These are phyloP conservation scores for Drosophila neotestacea DNA, from an alignment of 2,888 invertebrate genomes.

Conservation along the genomic window DNA sequence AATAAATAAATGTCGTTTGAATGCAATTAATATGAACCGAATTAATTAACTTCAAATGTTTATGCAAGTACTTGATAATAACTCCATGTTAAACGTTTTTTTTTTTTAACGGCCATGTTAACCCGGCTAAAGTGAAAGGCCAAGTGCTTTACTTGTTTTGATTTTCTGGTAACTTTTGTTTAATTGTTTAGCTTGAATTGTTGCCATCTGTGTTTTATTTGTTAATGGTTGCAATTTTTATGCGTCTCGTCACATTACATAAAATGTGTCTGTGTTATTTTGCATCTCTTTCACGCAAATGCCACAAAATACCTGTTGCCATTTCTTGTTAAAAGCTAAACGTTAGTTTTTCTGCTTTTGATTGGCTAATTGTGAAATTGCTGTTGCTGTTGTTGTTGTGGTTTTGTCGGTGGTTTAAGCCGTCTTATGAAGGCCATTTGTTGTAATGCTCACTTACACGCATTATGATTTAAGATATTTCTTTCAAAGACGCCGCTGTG, in stretches of 20 bases:
- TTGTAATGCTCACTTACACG: slow-evolving; percentile 66
- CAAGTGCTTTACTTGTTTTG: slow-evolving; percentile 33
- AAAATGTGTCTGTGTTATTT: slow-evolving; percentile 36
- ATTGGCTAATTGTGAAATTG: slow-evolving; percentile 61
- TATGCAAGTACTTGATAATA: slow-evolving; percentile 11
- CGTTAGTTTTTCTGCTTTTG: slow-evolving; percentile 38
- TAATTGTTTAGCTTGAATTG: slow-evolving; percentile 56
- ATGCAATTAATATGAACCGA: not conserved
- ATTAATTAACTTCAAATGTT: not conserved
- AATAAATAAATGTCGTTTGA: too few relatives aligned
- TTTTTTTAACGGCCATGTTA: slow-evolving; percentile 5
- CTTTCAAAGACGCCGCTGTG: slow-evolving; percentile 61
- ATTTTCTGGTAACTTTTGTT: slow-evolving; percentile 32
- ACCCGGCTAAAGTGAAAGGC: slow-evolving; percentile 49
- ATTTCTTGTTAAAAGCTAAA: slow-evolving; percentile 50
- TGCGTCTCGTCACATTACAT: slow-evolving; percentile 54
- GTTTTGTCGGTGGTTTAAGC: slow-evolving; percentile 19
- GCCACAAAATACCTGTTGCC: slow-evolving; percentile 21
- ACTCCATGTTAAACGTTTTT: not conserved
- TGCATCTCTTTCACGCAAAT: slow-evolving; percentile 29
- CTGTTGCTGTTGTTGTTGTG: slow-evolving; percentile 15
- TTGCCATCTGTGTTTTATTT: slow-evolving; percentile 56
- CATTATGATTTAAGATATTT: slow-evolving; percentile 62
- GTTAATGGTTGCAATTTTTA: slow-evolving; percentile 61
- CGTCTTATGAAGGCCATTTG: slow-evolving; percentile 62